Evolutionary conservation across 2,888 invertebrate species (phyloP), one percentile per base, ranked within the genome.

Genomic region (Craniophora ligustri): DNA sequence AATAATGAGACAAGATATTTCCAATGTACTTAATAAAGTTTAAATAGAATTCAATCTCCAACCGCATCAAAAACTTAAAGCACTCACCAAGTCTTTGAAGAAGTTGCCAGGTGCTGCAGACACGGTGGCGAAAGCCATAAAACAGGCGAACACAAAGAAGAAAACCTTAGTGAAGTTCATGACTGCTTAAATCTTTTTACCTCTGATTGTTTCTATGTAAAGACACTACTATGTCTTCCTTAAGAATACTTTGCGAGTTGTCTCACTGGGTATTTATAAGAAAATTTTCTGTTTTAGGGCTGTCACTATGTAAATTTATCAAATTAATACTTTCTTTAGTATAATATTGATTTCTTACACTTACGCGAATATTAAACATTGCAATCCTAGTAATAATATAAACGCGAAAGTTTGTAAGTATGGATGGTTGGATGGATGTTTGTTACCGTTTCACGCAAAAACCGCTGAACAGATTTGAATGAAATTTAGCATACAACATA

Each of bases 71-170:
- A n/a, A n/a, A n/a, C n/a, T n/a, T n/a, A n/a, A n/a, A n/a, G n/a
- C n/a, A 23, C 59, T 58, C 14, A 62, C 62, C 35, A 62, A 28
- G n/a, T 62, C 61, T 5, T 62, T 65, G n/a, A 62, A 62, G 36
- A 62, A 62, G 8, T 65, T 62, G 0, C 66, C 67, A 0, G 73
- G 74, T 0, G 60, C 71, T 3, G 77, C 73, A 0, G 67, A 63
- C 1, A 68, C 71, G 0, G 67, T 40, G 0, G 57, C 31, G 10
- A 71, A 14, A 1, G 64, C 72, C 38, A 60, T 47, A 7, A 68
- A 42, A 7, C 63, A 63, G n/a, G 62, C 60, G 0, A 41, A 51
- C 5, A 53, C 30, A 5, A 65, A 21, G 30, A 63, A 59, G 41
- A 26, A 21, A 39, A 41, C 54, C 60, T 35, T 75, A 11, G 26